phyloP scores from a whole-genome alignment of 2,888 invertebrate genomes.

The Schizotus pectinicornis region DNA sequence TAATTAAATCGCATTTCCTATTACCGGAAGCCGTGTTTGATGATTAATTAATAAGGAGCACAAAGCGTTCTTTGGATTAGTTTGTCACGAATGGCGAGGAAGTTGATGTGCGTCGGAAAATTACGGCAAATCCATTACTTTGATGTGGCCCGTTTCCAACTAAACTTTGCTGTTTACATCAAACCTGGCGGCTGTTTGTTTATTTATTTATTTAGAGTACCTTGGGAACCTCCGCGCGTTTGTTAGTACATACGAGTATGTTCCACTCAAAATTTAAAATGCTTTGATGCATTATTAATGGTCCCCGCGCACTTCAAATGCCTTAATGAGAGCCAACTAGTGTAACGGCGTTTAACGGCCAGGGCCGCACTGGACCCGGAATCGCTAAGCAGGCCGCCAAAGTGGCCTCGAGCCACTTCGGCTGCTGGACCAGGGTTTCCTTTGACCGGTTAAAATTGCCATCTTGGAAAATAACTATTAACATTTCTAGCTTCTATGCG shows the following conservation, averaged over 20 bases:
- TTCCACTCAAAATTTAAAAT: constrained; percentile 12
- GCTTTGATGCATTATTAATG: constrained; percentile 26
- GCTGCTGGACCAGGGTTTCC: too few species aligned
- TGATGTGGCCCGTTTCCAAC: constrained; percentile 21
- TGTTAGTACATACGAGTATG: constrained; percentile 3
- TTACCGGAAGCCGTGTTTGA: constrained; percentile 23
- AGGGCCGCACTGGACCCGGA: too few species aligned
- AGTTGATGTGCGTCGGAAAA: constrained; percentile 24
- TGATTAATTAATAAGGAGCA: constrained; percentile 29
- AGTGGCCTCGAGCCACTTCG: too few species aligned
- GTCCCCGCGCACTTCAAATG: background rate
- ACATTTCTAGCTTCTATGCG: too few species aligned
- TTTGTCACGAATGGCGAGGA: constrained; percentile 16
- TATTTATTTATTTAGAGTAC: constrained; percentile 26
- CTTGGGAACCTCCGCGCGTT: background rate
- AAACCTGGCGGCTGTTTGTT: constrained; percentile 19
- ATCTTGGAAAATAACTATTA: too few species aligned
- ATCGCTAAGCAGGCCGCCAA: too few species aligned
- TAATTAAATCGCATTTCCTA: constrained; percentile 27
- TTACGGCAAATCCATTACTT: constrained; percentile 27
- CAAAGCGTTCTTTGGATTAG: constrained; percentile 29
- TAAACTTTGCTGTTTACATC: constrained; percentile 16
- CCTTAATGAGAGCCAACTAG: background rate
- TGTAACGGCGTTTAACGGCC: too few species aligned
- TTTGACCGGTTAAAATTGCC: too few species aligned